Conservation (phyloP, 2,797 vertebrate genomes). For the Argya squamiceps region DNA sequence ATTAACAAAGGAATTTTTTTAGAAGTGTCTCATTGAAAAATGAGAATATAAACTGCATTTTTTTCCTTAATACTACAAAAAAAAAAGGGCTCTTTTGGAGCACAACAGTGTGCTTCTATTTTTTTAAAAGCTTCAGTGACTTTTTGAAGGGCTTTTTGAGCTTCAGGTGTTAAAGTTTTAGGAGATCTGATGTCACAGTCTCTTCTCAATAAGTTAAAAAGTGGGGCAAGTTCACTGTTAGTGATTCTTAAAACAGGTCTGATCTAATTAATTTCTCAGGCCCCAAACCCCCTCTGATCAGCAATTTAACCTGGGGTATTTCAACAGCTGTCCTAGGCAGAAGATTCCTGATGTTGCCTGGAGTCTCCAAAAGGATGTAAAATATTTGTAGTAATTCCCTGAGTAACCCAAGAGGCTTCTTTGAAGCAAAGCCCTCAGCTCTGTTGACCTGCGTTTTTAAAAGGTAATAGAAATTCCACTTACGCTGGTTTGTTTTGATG, state of each 20-base stretch:
- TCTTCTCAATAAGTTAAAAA: background rate
- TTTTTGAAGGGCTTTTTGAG: background rate
- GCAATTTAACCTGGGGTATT: background rate
- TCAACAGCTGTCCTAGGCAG: background rate
- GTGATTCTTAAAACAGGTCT: background rate
- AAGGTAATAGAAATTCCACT: constrained; percentile 75
- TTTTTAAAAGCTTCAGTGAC: background rate
- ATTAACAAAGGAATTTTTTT: background rate
- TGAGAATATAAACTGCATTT: background rate
- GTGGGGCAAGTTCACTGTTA: background rate
- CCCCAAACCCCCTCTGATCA: background rate
- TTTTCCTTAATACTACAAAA: background rate
- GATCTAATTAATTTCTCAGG: background rate
- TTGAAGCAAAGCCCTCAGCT: constrained; percentile 67
- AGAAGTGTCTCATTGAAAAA: background rate
- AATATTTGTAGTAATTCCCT: constrained; percentile 53
- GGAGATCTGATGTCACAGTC: background rate
- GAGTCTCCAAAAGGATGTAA: constrained; percentile 33
- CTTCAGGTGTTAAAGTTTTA: background rate
- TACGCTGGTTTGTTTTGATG: constrained; percentile 79
- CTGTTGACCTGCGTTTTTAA: constrained; percentile 76
- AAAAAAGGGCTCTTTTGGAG: background rate
- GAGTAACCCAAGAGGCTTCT: constrained; percentile 51
- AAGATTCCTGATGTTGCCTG: background rate
- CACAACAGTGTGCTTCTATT: background rate